Evolutionary conservation across 2,113 vertebrate genomes (phyloP), one percentile per base, ranked within the genome.

Genomic region (Dipodomys stephensi): DNA sequence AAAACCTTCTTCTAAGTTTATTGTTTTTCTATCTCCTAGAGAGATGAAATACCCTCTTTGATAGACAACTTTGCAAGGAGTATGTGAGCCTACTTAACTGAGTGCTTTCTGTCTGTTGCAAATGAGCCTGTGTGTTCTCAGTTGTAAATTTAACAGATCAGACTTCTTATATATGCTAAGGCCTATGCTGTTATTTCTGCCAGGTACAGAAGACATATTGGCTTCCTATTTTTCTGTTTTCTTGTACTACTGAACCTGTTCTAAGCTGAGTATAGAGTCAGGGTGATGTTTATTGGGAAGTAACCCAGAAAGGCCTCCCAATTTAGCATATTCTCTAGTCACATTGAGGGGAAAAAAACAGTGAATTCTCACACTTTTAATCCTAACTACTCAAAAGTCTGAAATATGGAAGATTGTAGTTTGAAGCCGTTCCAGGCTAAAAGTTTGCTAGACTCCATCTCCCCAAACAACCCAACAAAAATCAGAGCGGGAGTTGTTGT

Each of bases 221-320:
- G 3, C 9, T 13, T 87, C 22, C 19, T 60, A 68, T 13, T 67
- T 82, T 86, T 67, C 30, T 74, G 22, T 69, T 77, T 79, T 64
- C 53, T 84, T 88, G 9, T 72, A 60, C 57, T 60, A 92, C 30
- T 78, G 62, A 86, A 72, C 12, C 92, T 79, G 27, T 74, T 83
- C 30, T 87, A 69, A 88, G 68, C 16, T 53, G 25, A 89, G 15
- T 82, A 7, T 86, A 23, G 27, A 93, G 74, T 68, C 46, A 67
- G 13, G 30, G 9, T 39, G 57, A 28, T 53, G 30, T 57, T 57
- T 57, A 60, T 60, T 68, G 46, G 12, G 7, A 13, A 82, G 30
- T 19, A 32, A 19, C 11, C 39, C 60, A 89, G 62, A 77, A 64
- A 89, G 53, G 68, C 19, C 4, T 16, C 53, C 39, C 28, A 62